phyloP scores from a whole-genome alignment of 1,140 invertebrate genomes.

The Belonocnema kinseyi region DNA sequence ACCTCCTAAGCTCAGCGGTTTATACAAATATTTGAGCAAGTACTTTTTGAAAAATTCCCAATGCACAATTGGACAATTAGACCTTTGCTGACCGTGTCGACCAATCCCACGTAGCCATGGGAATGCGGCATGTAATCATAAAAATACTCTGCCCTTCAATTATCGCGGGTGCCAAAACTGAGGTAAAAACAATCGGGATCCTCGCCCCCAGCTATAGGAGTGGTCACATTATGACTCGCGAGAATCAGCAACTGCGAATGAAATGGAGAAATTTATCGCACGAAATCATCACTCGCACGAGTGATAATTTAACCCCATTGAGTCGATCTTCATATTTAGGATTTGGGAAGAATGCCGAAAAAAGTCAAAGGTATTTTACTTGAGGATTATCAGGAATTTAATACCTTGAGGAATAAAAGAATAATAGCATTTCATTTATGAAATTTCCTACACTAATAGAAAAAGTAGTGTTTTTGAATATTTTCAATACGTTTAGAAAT shows the following conservation, averaged over 20 bases:
- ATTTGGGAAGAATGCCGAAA: neutral
- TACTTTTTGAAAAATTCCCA: neutral
- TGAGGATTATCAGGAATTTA: neutral
- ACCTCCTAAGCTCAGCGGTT: constrained; percentile 14
- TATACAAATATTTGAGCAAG: constrained; percentile 21
- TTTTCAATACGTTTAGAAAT: no score
- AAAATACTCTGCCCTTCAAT: constrained; percentile 26
- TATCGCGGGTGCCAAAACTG: constrained; percentile 9
- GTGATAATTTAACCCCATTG: constrained; percentile 8
- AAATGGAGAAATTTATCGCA: neutral
- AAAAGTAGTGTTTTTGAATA: no score
- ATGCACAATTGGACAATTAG: neutral
- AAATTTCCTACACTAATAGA: no score
- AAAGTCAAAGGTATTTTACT: neutral
- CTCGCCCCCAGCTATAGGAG: constrained; percentile 11
- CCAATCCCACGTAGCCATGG: neutral
- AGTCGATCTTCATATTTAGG: constrained; percentile 4
- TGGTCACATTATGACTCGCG: constrained; percentile 2
- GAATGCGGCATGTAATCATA: constrained; percentile 6
- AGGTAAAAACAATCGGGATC: constrained; percentile 25
- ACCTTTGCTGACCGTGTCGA: neutral
- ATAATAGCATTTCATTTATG: no score
- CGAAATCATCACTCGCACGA: neutral
- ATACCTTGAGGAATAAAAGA: neutral
- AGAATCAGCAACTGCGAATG: constrained; percentile 19